Evolutionary conservation across 2,797 vertebrate species (phyloP).

Genomic region (Pipistrellus pygmaeus): DNA sequence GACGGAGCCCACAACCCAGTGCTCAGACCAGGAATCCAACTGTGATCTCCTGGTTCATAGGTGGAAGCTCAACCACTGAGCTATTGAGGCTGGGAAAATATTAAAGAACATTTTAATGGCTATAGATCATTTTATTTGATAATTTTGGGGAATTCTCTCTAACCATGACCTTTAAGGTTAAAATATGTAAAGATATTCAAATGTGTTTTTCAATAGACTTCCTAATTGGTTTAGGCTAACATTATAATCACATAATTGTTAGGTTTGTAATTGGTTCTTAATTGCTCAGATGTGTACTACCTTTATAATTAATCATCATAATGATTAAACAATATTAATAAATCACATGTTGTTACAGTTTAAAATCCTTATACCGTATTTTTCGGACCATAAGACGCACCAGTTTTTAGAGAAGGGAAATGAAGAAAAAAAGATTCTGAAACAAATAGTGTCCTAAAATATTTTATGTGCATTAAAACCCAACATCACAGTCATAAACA

Average conservation of each 20-base stretch:
- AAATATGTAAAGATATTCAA: neutral
- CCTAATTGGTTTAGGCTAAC: neutral
- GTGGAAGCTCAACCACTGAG: too few relatives aligned
- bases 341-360: neutral
- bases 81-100: neutral
- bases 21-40: too few relatives aligned
- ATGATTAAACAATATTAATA: slow-evolving; percentile 14
- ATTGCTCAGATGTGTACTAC: neutral
- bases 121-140: neutral
- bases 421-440: too few relatives aligned
- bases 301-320: neutral
- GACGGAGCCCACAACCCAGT: too few relatives aligned
- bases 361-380: neutral
- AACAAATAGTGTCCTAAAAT: too few relatives aligned
- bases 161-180: neutral
- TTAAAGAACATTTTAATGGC: neutral
- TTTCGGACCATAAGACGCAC: too few relatives aligned
- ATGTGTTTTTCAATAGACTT: neutral
- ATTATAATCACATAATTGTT: slow-evolving; percentile 1
- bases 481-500: too few relatives aligned
- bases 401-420: too few relatives aligned
- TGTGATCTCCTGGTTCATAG: too few relatives aligned
- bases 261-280: neutral
- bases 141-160: neutral
- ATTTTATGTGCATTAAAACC: too few relatives aligned